Evolutionary conservation across 2,888 invertebrate species (phyloP).

Genomic region (Lagria hirta): DNA sequence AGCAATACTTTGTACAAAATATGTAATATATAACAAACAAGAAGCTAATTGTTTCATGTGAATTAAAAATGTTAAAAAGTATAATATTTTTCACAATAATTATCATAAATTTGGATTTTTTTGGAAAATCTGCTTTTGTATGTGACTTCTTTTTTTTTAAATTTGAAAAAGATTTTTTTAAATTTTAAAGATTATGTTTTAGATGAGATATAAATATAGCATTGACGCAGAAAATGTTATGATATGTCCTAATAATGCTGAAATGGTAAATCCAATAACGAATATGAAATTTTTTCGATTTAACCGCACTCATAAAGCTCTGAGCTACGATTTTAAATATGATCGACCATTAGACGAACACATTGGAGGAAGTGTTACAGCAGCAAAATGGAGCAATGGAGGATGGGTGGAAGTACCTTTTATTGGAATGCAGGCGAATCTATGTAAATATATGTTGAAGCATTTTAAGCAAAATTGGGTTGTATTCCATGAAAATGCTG

Average conservation of each 20-base stretch:
- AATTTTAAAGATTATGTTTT: constrained; percentile 1
- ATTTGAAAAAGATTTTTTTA: neutral
- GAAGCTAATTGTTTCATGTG: neutral
- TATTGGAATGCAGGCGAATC: constrained; percentile 25
- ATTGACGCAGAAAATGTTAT: constrained; percentile 13
- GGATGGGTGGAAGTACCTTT: constrained; percentile 29
- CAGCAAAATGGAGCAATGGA: constrained; percentile 25
- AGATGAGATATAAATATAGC: constrained; percentile 14
- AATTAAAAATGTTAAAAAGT: too few species aligned
- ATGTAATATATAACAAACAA: too few species aligned
- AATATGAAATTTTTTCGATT: constrained; percentile 17
- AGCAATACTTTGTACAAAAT: too few species aligned
- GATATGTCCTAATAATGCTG: constrained; percentile 17
- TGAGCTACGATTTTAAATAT: constrained; percentile 23
- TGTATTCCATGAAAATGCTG: constrained; percentile 6
- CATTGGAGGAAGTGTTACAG: constrained; percentile 20
- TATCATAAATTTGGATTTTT: neutral
- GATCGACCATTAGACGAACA: constrained; percentile 25
- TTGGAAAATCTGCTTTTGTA: neutral
- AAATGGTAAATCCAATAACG: constrained; percentile 14
- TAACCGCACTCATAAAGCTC: constrained; percentile 24
- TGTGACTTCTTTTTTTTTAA: neutral
- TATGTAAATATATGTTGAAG: constrained; percentile 19
- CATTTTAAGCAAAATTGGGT: constrained; percentile 15
- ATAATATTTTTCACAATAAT: too few species aligned